These are phyloP conservation scores for Clamator glandarius DNA, from an alignment of 2,797 vertebrate genomes.

Conservation along the genomic window DNA sequence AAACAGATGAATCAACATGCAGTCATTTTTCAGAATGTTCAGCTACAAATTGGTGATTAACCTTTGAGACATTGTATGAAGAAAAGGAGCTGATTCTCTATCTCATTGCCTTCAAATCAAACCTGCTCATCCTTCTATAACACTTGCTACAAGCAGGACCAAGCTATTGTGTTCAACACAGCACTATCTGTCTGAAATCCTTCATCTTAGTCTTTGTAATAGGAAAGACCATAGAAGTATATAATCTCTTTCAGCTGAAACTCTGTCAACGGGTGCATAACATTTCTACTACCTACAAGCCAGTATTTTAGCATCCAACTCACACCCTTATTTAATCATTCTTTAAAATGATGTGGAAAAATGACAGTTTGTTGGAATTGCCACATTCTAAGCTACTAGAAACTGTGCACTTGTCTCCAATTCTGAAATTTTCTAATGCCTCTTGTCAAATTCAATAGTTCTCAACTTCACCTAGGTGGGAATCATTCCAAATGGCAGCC, in stretches of 20 bases:
- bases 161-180: background rate
- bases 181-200: background rate
- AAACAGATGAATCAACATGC: slow-evolving; percentile 36
- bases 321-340: background rate
- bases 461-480: background rate
- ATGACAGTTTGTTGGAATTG: background rate
- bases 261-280: background rate
- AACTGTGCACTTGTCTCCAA: background rate
- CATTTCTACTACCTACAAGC: background rate
- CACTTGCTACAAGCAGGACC: background rate
- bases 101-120: slow-evolving; percentile 36
- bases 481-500: background rate
- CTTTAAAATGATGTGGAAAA: background rate
- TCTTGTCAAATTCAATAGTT: background rate
- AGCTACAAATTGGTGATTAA: slow-evolving; percentile 62
- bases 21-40: slow-evolving; percentile 53
- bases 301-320: background rate
- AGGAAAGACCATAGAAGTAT: background rate
- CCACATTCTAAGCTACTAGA: background rate
- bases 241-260: background rate
- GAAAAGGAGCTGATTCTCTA: background rate
- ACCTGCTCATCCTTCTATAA: background rate
- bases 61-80: slow-evolving; percentile 14
- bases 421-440: background rate
- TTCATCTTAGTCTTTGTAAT: background rate